Base-by-base conservation (phyloP, 2,888 invertebrate genomes). In the Ichneumoninae sp. region DNA sequence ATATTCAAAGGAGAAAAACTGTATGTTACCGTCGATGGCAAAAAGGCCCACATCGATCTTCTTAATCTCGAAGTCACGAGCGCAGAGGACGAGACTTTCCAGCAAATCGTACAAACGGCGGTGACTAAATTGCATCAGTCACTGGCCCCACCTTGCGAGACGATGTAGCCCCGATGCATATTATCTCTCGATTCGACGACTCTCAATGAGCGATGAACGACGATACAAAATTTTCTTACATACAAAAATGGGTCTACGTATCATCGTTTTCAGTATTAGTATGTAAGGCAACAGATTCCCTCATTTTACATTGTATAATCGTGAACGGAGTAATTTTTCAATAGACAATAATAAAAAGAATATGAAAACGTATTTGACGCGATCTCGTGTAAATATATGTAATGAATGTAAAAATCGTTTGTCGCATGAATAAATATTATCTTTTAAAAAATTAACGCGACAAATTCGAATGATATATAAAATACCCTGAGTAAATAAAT, bases 1-100 rank as follows among this genome's bases (percentile, higher is more conserved):
- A 96, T 98, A 92, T 98, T 98, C 93, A 98, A 98, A 93, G 98
- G 98, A 0, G 98, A 99, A 91, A 96, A 96, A 89, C 94, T 99
- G 70, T 96, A 97, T 88, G 97, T 99, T 0, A 96, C 96, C 0
- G 98, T 99, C 0, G 97, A 98, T 91, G 97, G 96, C 13, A 97
- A 97, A 89, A 95, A 96, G 30, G 99, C 98, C 0, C 96, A 97
- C 90, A 97, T 99, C 82, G 98, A 99, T 94, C 94, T 99, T 52
- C 94, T 96, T 36, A 97, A 95, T 86, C 95, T 98, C 95, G 96
- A 96, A 89, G 98, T 98, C 19, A 95, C 95, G 3, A 98, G 98
- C 91, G 95, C 95, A 0, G 97, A 96, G 16, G 98, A 99, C 94
- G 97, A 97, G 89, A 95, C 95, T 0, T 95, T 99, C 52, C 96